These are phyloP conservation scores for Dusona sp. DNA, from an alignment of 2,888 invertebrate species.

Conservation along the genomic window DNA sequence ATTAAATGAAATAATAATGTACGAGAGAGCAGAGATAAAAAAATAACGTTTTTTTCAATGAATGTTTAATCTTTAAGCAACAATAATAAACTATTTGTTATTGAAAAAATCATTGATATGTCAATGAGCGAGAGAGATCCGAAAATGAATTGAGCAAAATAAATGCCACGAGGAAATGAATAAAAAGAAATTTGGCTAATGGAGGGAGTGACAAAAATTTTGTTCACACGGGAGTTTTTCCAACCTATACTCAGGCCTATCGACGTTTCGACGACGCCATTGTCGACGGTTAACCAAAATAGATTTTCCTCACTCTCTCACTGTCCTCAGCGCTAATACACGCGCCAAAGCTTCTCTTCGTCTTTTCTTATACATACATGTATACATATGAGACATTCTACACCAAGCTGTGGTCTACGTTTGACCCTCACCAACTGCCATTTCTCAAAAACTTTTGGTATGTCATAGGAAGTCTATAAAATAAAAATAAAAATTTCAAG, in stretches of 20 bases:
- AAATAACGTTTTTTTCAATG: too few species aligned
- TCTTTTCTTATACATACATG: slow-evolving; percentile 23
- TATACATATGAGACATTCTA: slow-evolving; percentile 19
- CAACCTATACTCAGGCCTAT: slow-evolving; percentile 65
- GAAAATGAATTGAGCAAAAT: neutral
- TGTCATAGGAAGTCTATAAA: neutral
- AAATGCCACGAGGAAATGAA: slow-evolving; percentile 9
- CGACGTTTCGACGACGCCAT: slow-evolving; percentile 73
- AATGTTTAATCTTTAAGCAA: neutral
- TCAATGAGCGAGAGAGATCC: neutral
- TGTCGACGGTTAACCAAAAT: slow-evolving; percentile 71
- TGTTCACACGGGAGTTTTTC: slow-evolving; percentile 41
- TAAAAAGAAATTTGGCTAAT: slow-evolving; percentile 46
- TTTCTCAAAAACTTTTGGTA: slow-evolving; percentile 17
- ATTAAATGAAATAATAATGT: too few species aligned
- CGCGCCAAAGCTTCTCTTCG: slow-evolving; percentile 39
- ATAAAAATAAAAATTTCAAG: neutral
- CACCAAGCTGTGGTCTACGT: slow-evolving; percentile 11
- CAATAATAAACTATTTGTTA: neutral
- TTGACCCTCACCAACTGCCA: slow-evolving; percentile 32
- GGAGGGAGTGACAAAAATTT: slow-evolving; percentile 48
- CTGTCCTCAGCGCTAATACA: slow-evolving; percentile 57
- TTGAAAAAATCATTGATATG: neutral
- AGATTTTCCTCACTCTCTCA: slow-evolving; percentile 66
- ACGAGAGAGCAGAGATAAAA: too few species aligned